Base-by-base conservation (phyloP, 2,888 invertebrate genomes). In the Pyrrhosoma nymphula region DNA sequence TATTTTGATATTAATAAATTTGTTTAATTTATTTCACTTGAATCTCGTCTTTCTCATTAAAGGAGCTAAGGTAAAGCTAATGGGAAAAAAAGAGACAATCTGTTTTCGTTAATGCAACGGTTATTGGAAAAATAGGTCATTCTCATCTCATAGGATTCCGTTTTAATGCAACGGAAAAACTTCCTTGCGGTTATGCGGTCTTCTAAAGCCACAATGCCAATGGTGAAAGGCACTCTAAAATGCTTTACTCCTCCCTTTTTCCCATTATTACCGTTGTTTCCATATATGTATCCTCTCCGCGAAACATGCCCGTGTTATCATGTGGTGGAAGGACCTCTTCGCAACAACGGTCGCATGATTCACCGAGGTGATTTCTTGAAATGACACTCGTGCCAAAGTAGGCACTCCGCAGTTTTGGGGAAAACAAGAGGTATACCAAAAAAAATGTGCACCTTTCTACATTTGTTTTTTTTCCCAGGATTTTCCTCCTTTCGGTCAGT, bases 401-500 rank as follows among this genome's bases (percentile, higher is more conserved):
- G 89, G 18, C 55, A n/a, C 56, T 55, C n/a, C 89, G 12, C 89
- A 47, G n/a, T 89, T 23, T 56, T 47, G 56, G 89, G 55, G 47
- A 89, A 39, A 88, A 89, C 47, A 55, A 47, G 56, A 18, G 47
- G 8, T 6, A 18, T 39, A 8, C 39, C 39, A 88, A 88, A 88
- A 88, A 88, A 47, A 47, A 55, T 23, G 16, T 20, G 6, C 39
- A n/a, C 35, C 47, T 60, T 20, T 69, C n/a, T 69, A 69, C 26
- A 6, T 4, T 26, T 69, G 26, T 69, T 26, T 82, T 35, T n/a
- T 82, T 16, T 35, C 26, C n/a, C 16, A 35, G 47, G 56, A 12
- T n/a, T 63, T 35, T 69, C 69, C 69, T 55, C 91, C 93, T 75
- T 69, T 93, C 47, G 93, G 93, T 93, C 75, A 93, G 63, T 69